Conservation (phyloP, 1,140 invertebrate genomes). For the Penaeus vannamei region DNA sequence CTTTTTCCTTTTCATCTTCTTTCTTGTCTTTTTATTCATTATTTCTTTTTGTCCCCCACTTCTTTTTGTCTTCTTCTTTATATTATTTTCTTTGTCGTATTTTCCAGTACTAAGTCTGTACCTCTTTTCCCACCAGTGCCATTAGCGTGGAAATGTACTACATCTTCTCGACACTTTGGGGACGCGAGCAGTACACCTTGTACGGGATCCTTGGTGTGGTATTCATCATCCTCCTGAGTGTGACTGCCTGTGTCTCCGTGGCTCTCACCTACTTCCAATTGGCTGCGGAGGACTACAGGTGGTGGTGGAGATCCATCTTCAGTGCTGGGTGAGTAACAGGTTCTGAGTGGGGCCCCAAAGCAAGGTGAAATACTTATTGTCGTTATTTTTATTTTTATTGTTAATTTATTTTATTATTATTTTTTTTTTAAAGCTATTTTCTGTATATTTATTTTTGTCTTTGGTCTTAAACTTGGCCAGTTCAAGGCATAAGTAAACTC, state of each 20-base stretch:
- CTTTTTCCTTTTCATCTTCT: neutral
- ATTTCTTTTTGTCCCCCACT: neutral
- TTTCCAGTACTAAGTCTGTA: neutral
- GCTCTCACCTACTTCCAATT: conserved; percentile 76
- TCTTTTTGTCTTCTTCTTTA: neutral
- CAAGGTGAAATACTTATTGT: too few relatives aligned
- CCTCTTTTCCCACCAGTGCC: conserved; percentile 71
- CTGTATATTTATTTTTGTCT: too few relatives aligned
- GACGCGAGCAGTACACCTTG: conserved; percentile 74
- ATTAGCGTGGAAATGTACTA: conserved; percentile 77
- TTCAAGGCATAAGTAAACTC: too few relatives aligned
- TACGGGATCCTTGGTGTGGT: conserved; percentile 75
- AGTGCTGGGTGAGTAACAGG: conserved; percentile 59
- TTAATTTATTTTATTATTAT: too few relatives aligned
- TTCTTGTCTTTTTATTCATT: neutral
- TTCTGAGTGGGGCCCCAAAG: too few relatives aligned
- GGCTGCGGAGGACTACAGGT: conserved; percentile 73
- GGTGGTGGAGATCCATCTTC: conserved; percentile 74
- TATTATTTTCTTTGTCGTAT: neutral
- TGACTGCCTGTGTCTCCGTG: conserved; percentile 75
- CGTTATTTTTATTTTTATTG: too few relatives aligned
- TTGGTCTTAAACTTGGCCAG: too few relatives aligned
- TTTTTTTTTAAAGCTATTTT: too few relatives aligned
- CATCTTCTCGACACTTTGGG: conserved; percentile 76
- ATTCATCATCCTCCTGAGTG: conserved; percentile 74